These are phyloP conservation scores for Styela clava DNA, from an alignment of 23 tunicate genomes.

Conservation along the genomic window DNA sequence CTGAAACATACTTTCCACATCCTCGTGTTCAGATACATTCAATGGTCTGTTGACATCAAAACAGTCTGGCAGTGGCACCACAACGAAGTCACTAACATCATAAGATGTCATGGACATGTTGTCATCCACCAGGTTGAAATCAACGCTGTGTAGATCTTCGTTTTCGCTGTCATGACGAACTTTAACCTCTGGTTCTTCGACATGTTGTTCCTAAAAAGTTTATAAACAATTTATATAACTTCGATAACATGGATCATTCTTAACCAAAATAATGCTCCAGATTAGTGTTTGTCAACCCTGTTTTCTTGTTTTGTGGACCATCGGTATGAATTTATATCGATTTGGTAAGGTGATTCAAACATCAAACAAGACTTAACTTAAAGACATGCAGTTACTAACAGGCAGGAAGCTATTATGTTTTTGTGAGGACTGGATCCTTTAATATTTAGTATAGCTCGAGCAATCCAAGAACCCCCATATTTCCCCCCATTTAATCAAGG, in stretches of 20 bases:
- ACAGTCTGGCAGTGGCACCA: constrained; percentile 78
- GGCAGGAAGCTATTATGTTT: too few species aligned
- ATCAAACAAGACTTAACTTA: too few species aligned
- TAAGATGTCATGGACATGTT: constrained; percentile 12
- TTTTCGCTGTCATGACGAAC: not conserved
- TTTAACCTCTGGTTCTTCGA: not conserved
- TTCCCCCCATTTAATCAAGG: constrained; percentile 48
- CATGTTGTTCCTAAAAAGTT: not conserved
- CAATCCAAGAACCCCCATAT: constrained; percentile 28
- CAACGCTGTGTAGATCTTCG: constrained; percentile 33
- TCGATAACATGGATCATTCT: too few species aligned
- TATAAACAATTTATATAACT: too few species aligned
- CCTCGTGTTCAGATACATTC: constrained; percentile 15
- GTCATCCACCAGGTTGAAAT: constrained; percentile 16
- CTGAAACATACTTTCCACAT: not conserved
- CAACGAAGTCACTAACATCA: constrained; percentile 65
- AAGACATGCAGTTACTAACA: too few species aligned
- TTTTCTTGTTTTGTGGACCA: too few species aligned
- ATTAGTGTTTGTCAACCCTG: too few species aligned
- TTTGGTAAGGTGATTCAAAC: too few species aligned
- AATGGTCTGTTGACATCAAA: constrained; percentile 67
- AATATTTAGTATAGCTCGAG: too few species aligned
- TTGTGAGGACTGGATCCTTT: too few species aligned
- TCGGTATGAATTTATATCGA: too few species aligned
- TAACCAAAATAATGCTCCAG: too few species aligned